These are phyloP conservation scores for Pyralis farinalis DNA, from an alignment of 2,888 invertebrate species.

Conservation along the genomic window DNA sequence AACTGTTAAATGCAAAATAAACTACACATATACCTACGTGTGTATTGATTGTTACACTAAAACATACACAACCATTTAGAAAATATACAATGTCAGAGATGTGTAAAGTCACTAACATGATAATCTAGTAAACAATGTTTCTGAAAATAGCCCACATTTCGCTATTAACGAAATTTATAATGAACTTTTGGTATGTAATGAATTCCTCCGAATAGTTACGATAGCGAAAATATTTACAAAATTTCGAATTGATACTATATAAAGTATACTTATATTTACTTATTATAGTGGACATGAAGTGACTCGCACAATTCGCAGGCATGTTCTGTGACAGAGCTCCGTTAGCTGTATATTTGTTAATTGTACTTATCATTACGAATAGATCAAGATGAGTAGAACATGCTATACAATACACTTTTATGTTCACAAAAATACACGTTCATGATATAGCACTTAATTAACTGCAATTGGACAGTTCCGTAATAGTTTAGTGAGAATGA, in stretches of 20 bases:
- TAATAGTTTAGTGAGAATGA: too few species aligned
- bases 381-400: neutral
- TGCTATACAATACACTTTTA: too few species aligned
- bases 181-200: conserved; percentile 48
- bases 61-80: conserved; percentile 54
- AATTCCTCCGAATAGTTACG: conserved; percentile 38
- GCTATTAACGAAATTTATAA: conserved; percentile 36
- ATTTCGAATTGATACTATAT: conserved; percentile 22
- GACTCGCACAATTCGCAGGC: conserved; percentile 45
- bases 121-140: conserved; percentile 38
- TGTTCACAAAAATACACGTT: too few species aligned
- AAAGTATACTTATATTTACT: conserved; percentile 35
- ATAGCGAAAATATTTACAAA: conserved; percentile 49
- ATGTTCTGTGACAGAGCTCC: conserved; percentile 29
- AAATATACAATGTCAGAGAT: conserved; percentile 33
- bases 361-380: conserved; percentile 16
- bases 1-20: conserved; percentile 55
- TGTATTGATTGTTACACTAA: conserved; percentile 44
- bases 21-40: conserved; percentile 25
- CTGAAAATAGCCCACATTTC: conserved; percentile 51
- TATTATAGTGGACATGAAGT: conserved; percentile 57
- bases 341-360: conserved; percentile 10
- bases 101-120: conserved; percentile 26
- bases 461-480: neutral
- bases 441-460: neutral